A percentile compares a stretch with the other conserved stretches of the same genome.
Conservation (phyloP, 2,888 invertebrate genomes). For the Odontomyia ornata region DNA sequence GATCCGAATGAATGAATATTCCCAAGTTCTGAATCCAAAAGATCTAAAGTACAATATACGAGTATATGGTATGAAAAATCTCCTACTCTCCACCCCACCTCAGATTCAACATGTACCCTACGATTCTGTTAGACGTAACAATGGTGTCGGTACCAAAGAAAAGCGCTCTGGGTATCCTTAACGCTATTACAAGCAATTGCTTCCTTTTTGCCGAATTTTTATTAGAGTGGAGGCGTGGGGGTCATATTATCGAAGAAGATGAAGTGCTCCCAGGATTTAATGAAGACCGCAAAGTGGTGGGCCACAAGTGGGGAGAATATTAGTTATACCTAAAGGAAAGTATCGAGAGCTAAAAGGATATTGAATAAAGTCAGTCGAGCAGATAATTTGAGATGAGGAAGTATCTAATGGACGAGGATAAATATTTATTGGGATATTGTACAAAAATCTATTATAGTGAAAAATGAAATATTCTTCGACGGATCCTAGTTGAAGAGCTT, state of each 20-base stretch:
- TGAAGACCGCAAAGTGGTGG: slow-evolving; percentile 32
- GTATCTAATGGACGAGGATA: background rate
- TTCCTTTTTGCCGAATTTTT: slow-evolving; percentile 34
- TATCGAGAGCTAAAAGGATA: background rate
- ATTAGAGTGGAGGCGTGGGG: slow-evolving; percentile 22
- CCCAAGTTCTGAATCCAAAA: slow-evolving; percentile 9
- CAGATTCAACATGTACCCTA: background rate
- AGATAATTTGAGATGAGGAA: background rate
- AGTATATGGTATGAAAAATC: background rate
- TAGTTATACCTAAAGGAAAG: background rate
- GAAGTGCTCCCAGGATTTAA: slow-evolving; percentile 33
- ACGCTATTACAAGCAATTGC: slow-evolving; percentile 43
- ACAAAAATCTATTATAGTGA: background rate
- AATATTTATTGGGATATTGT: slow-evolving; percentile 16
- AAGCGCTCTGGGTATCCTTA: slow-evolving; percentile 33
- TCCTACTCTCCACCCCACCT: background rate
- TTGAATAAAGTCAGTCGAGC: no score
- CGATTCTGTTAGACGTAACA: slow-evolving; percentile 9
- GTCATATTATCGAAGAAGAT: slow-evolving; percentile 28
- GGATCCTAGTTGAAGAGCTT: background rate
- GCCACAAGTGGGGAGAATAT: background rate
- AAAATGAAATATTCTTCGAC: background rate
- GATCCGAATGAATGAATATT: slow-evolving; percentile 30
- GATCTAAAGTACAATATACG: no score
- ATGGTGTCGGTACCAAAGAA: slow-evolving; percentile 21